phyloP scores from a whole-genome alignment of 2,797 vertebrate genomes.

The Molossus molossus region DNA sequence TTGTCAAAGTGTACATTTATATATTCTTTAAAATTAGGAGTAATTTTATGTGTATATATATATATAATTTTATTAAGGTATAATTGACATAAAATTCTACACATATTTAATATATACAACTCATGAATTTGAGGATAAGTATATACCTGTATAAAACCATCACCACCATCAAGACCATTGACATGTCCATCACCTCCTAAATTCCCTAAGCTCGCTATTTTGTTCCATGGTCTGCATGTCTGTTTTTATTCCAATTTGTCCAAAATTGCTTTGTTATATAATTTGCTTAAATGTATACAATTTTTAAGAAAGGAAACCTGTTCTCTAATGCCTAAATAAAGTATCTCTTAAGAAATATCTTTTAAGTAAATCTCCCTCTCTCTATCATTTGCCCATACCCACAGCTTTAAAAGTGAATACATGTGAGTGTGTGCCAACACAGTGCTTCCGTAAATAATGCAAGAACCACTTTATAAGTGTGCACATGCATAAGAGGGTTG shows the following conservation, averaged over 20 bases:
- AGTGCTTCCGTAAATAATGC: not conserved
- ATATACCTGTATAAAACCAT: not conserved
- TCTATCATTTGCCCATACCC: not conserved
- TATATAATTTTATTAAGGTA: not conserved
- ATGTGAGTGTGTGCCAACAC: not conserved
- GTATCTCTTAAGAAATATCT: not conserved
- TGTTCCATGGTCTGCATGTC: not conserved
- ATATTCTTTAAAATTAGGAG: not conserved
- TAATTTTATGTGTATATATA: not conserved
- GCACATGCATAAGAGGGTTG: not conserved
- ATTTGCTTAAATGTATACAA: not conserved
- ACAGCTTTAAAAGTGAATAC: constrained; percentile 42
- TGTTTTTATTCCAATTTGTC: not conserved
- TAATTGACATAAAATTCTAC: not conserved
- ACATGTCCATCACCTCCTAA: not conserved
- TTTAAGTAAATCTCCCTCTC: not conserved
- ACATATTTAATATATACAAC: not conserved
- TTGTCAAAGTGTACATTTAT: not conserved
- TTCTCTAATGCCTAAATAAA: not conserved
- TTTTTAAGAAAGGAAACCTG: not conserved
- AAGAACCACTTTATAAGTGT: not conserved
- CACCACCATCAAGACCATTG: not conserved
- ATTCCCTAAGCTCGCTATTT: not conserved
- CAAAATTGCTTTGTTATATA: not conserved
- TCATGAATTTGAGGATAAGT: not conserved